Evolutionary conservation across 2,797 vertebrate species (phyloP).

Genomic region (Anguilla marmorata): DNA sequence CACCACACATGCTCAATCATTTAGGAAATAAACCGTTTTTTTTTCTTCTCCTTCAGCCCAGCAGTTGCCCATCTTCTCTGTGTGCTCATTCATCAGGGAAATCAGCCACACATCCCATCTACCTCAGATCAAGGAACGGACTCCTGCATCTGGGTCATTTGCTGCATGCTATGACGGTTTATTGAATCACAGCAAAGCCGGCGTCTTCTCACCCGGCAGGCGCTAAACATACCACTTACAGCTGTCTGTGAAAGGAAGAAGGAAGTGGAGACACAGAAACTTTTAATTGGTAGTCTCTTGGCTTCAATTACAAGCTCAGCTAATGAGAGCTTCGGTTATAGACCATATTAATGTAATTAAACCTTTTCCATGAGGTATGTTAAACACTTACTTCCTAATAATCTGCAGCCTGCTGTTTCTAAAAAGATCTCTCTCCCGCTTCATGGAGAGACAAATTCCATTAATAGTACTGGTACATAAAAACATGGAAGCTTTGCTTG

Average conservation of each 20-base stretch:
- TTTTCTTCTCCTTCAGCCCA: background rate
- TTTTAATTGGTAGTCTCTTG: conserved; percentile 5
- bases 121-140: background rate
- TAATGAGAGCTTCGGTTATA: background rate
- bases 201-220: background rate
- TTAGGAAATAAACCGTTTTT: background rate
- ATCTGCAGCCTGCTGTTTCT: background rate
- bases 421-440: background rate
- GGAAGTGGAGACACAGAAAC: background rate
- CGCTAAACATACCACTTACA: background rate
- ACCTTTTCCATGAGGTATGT: background rate
- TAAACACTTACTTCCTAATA: conserved; percentile 5
- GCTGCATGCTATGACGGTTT: background rate
- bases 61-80: background rate
- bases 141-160: background rate
- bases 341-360: background rate
- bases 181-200: background rate
- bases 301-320: background rate
- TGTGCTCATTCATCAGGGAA: background rate
- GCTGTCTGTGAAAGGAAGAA: background rate
- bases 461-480: background rate
- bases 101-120: background rate
- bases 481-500: background rate
- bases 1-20: background rate
- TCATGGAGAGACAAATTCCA: background rate